Evolutionary conservation across 37 sponge, comb jelly and placozoan species (phyloP).

Genomic region (Aphrocallistes beatrix): DNA sequence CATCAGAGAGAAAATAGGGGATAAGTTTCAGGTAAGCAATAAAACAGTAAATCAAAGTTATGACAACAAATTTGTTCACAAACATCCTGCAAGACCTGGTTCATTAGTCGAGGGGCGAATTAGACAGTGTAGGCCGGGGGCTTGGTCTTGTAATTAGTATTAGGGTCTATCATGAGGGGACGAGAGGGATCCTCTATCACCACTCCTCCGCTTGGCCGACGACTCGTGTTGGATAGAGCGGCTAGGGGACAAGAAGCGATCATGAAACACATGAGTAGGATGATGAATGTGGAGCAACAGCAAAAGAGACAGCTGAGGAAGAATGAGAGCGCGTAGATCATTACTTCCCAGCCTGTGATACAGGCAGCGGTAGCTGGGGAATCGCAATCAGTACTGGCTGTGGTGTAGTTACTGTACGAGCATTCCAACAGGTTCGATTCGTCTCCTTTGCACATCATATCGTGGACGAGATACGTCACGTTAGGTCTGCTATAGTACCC

Average conservation of each 20-base stretch:
- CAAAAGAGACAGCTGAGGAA: neutral
- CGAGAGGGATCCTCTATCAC: neutral
- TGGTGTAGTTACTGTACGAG: neutral
- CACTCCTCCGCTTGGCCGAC: neutral
- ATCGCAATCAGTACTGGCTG: neutral
- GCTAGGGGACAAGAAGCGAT: conserved; percentile 17
- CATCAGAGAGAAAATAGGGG: too few relatives aligned
- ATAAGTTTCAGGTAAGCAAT: too few relatives aligned
- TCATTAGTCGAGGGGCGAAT: too few relatives aligned
- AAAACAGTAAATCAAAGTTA: too few relatives aligned
- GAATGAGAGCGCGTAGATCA: neutral
- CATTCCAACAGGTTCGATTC: neutral
- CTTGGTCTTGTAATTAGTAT: conserved; percentile 8
- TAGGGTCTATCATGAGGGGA: conserved; percentile 8
- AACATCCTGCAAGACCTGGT: too few relatives aligned
- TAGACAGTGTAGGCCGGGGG: conserved; percentile 6
- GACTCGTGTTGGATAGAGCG: neutral
- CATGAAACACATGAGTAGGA: conserved; percentile 6
- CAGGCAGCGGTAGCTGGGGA: neutral
- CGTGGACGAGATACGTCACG: neutral
- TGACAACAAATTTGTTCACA: too few relatives aligned
- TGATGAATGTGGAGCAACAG: neutral
- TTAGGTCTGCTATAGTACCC: conserved; percentile 6
- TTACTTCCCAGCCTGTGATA: neutral
- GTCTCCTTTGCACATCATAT: neutral